Conservation (phyloP, 2,113 vertebrate genomes). For the Oplegnathus fasciatus region DNA sequence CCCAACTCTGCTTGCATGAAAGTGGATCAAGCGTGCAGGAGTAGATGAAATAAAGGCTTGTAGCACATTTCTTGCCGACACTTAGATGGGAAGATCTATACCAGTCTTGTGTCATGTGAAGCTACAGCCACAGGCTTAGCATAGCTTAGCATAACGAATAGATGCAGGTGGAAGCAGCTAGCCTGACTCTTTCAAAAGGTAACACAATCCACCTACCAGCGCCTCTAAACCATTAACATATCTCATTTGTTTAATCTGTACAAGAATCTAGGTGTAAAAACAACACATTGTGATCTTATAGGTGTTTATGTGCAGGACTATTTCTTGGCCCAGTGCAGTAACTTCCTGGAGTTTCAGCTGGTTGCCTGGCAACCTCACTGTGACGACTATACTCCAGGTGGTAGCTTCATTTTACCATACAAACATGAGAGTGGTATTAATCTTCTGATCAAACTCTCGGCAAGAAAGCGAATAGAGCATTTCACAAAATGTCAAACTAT, state of each 20-base stretch:
- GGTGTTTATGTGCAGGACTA: neutral
- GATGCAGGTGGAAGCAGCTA: neutral
- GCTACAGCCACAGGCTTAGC: neutral
- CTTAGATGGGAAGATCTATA: neutral
- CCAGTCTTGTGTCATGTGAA: neutral
- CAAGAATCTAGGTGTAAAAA: neutral
- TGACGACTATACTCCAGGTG: neutral
- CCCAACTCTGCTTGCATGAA: neutral
- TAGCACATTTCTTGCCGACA: neutral
- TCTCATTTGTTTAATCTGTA: neutral
- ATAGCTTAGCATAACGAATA: neutral
- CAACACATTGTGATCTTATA: neutral
- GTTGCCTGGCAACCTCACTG: conserved; percentile 13
- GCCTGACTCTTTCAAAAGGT: neutral
- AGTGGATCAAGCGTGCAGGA: conserved; percentile 17
- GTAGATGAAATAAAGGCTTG: neutral
- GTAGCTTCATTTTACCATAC: neutral
- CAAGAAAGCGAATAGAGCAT: neutral
- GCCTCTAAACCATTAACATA: neutral
- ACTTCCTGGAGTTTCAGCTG: neutral
- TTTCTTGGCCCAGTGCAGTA: neutral
- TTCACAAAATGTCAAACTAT: neutral
- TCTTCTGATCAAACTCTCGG: neutral
- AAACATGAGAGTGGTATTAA: neutral
- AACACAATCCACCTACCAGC: neutral